Conservation (phyloP, 2,113 vertebrate genomes). For the Martes martes region DNA sequence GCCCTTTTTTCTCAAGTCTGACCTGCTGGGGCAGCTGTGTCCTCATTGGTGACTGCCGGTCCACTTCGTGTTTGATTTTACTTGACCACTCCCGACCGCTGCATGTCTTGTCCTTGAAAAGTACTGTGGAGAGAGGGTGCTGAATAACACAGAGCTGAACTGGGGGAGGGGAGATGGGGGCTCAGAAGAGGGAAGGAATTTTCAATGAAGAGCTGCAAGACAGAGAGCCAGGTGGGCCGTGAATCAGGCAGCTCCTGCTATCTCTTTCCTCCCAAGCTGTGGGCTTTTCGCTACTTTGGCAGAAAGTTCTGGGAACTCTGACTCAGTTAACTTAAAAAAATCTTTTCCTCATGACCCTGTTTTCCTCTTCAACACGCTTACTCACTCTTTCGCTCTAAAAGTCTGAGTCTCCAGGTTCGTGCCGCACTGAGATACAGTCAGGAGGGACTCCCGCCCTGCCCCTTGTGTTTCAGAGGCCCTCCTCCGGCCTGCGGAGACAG, state of each 20-base stretch:
- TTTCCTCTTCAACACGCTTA: neutral
- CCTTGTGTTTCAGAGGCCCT: neutral
- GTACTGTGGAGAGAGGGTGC: neutral
- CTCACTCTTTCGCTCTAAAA: neutral
- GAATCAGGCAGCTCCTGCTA: neutral
- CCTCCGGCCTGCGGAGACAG: neutral
- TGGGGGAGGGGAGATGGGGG: neutral
- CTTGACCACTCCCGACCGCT: neutral
- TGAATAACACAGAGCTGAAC: neutral
- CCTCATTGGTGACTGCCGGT: neutral
- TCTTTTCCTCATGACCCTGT: neutral
- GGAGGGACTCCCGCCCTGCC: neutral
- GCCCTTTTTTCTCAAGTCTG: neutral
- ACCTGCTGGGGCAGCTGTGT: neutral
- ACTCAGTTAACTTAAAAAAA: constrained; percentile 12
- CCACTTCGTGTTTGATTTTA: neutral
- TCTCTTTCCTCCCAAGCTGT: neutral
- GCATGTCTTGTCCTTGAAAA: neutral
- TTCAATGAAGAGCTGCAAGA: neutral
- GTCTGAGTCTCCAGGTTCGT: neutral
- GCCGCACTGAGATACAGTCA: neutral
- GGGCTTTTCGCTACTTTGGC: neutral
- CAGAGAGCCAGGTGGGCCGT: neutral
- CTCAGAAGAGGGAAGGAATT: neutral
- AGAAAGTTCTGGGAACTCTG: constrained; percentile 63